Evolutionary conservation across 2,888 invertebrate species (phyloP), one percentile per base, ranked within the genome.

Genomic region (Elegia similella): DNA sequence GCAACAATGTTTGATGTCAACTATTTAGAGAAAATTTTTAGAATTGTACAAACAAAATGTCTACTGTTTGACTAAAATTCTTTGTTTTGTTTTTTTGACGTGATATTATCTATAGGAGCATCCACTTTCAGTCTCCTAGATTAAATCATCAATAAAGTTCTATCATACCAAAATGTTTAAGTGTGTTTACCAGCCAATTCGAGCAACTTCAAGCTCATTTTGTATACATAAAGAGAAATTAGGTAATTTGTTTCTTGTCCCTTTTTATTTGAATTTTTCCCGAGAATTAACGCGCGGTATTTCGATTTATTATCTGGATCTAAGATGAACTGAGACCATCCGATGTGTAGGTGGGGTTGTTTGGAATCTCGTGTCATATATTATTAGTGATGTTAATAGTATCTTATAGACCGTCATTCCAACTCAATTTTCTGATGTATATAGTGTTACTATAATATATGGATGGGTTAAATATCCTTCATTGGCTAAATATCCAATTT

Each of bases 151-250:
- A 84, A 82, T 82, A n/a, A 83, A 83, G 76, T 80, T 80, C 73
- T 71, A 75, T 74, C 78, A 78, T 72, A 72, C 72, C 67, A 84
- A 86, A 83, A 82, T 80, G 83, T 83, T 82, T 84, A 78, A 84
- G 82, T 84, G 80, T 81, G 72, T 79, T 77, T 82, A 83, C 82
- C 76, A 75, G 74, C 80, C 81, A 84, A 86, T 84, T 80, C 76
- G 69, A 78, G 77, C 75, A 81, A 80, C 76, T 82, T 82, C 68
- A 64, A 76, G 76, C 80, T 84, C 80, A 84, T 84, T 87, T 80
- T 78, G 76, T 80, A 78, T 76, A 82, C 80, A 78, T 82, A 81
- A 82, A 80, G 79, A 78, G 75, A 81, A 86, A 87, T 86, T 82
- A 82, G 79, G 81, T 72, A 84, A 88, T 87, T 84, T 85, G 80